Base-by-base conservation (phyloP, 2,888 invertebrate genomes). In the Drosophila falleni region DNA sequence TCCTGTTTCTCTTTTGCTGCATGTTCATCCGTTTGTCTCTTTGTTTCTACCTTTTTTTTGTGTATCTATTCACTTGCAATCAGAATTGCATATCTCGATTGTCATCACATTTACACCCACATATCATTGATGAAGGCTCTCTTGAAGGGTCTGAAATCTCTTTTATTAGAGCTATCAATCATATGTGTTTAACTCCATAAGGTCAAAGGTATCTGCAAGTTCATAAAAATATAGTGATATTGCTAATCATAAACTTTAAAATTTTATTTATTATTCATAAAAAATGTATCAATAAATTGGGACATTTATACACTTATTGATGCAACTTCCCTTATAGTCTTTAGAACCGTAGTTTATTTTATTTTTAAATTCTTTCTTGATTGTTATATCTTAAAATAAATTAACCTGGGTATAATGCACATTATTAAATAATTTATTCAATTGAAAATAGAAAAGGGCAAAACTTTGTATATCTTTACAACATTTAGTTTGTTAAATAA, bases 81-180 rank as follows among this genome's bases (percentile, higher is more conserved):
- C 60, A 61, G 51, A 61, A 29, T 50, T 35, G 50, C 42, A 61
- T 53, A 51, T 51, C 60, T 61, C 51, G 29, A 51, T 31, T 58
- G 64, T 51, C 64, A 64, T 19, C 50, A 42, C 58, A 58, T 50
- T 64, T 29, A 31, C 58, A 44, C 42, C 50, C 60, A 53, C 51
- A 65, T 33, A 46, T 65, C 64, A 58, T 33, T 44, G 55, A 55
- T 44, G 44, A 33, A 56, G 37, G 46, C 13, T 46, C 35, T 19
- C 10, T 16, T 35, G 10, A 33, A 10, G 10, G 19, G 13, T 31
- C n/a, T n/a, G 19, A 33, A 55, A 35, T 33, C 19, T 42, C 42
- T 16, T 33, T 31, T 55, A 35, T 55, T 23, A 33, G 1, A 23
- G 33, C 55, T 11, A 55, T 55, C 33, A 44, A 55, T 55, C 55